Conservation (phyloP, 2,888 invertebrate genomes). For the Apodemia hepburni region DNA sequence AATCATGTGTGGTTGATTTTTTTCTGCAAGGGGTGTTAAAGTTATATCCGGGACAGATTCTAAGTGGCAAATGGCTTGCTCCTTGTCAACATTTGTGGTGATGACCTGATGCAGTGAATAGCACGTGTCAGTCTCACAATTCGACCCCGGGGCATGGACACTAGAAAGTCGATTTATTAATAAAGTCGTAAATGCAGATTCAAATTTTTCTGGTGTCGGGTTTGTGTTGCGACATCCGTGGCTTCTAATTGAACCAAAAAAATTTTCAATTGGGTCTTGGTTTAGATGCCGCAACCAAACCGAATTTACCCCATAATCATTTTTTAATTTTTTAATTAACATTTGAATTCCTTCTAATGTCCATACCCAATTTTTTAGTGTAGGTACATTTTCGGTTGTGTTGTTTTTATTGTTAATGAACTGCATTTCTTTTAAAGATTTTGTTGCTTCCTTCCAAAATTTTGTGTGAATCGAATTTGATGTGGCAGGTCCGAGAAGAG, state of each 20-base stretch:
- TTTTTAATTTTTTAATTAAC: constrained; percentile 20
- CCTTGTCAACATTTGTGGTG: constrained; percentile 16
- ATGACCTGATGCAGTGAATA: constrained; percentile 16
- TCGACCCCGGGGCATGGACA: constrained; percentile 32
- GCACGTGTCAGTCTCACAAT: constrained; percentile 29
- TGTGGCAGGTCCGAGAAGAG: constrained; percentile 25
- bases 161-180: constrained; percentile 29
- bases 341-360: constrained; percentile 24
- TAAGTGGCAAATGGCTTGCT: constrained; percentile 2
- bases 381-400: constrained; percentile 23
- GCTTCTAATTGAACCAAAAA: constrained; percentile 33
- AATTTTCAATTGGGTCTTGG: constrained; percentile 35
- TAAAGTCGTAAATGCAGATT: constrained; percentile 25
- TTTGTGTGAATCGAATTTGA: constrained; percentile 23
- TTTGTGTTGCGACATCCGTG: constrained; percentile 31
- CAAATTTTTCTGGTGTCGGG: constrained; percentile 27
- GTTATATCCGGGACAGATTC: constrained; percentile 17
- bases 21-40: constrained; percentile 21
- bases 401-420: constrained; percentile 23
- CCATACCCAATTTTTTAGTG: constrained; percentile 31
- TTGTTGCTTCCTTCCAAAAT: constrained; percentile 22
- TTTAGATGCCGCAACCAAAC: constrained; percentile 36
- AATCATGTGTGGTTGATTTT: constrained; percentile 22
- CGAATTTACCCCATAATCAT: constrained; percentile 28
- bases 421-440: constrained; percentile 25